These are phyloP conservation scores for Octodon degus DNA, from an alignment of 2,113 vertebrate genomes.

Conservation along the genomic window DNA sequence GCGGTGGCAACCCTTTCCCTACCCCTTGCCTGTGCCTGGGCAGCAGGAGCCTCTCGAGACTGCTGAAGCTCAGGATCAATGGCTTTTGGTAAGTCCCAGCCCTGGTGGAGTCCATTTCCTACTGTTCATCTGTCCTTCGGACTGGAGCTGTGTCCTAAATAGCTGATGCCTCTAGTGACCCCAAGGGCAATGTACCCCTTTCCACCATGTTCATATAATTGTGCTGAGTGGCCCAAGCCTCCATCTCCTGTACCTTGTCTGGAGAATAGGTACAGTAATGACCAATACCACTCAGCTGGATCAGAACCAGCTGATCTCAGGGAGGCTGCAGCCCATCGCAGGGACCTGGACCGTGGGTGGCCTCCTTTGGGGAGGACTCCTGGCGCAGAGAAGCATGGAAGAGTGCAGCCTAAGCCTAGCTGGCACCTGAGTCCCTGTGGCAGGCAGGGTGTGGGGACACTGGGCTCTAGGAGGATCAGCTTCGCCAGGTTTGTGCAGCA, in stretches of 20 bases:
- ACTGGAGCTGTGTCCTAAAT: background rate
- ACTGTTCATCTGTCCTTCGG: background rate
- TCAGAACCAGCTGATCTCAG: rapidly evolving
- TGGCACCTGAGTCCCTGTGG: background rate
- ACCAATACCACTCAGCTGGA: background rate
- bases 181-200: rapidly evolving
- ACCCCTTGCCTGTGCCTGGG: background rate
- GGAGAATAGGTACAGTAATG: background rate
- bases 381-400: rapidly evolving
- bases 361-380: no score
- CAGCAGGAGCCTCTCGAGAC: background rate
- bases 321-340: rapidly evolving
- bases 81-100: background rate
- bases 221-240: background rate
- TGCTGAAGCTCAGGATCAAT: background rate
- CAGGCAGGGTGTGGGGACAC: background rate
- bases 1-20: background rate
- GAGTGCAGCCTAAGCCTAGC: background rate
- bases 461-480: background rate
- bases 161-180: background rate
- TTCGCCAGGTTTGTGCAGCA: background rate
- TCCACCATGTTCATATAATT: background rate
- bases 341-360: no score
- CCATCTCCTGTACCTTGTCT: background rate
- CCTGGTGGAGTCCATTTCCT: no score